These are phyloP conservation scores for Cirrhinus mrigala DNA, from an alignment of 2,797 vertebrate genomes.

Conservation along the genomic window DNA sequence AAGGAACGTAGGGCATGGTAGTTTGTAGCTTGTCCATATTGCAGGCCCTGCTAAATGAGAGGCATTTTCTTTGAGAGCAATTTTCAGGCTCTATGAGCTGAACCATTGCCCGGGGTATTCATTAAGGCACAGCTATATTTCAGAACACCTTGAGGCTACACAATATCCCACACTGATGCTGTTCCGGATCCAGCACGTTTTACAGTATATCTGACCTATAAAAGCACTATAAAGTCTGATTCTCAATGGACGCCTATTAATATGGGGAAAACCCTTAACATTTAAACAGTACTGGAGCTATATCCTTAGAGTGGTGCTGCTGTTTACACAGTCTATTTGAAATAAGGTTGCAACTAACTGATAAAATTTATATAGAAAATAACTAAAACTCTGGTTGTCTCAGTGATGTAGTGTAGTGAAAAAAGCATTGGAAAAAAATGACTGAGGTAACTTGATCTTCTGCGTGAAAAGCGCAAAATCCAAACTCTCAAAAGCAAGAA, in stretches of 20 bases:
- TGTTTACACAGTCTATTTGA: background rate
- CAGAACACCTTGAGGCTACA: constrained; percentile 44
- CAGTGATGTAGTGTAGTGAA: background rate
- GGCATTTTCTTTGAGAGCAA: constrained; percentile 52
- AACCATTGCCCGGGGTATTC: constrained; percentile 56
- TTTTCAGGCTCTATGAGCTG: constrained; percentile 63
- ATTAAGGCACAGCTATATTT: constrained; percentile 67
- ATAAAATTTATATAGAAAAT: background rate
- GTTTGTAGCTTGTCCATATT: constrained; percentile 33
- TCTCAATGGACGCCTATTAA: constrained; percentile 39
- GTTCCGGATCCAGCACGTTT: constrained; percentile 12
- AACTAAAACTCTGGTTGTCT: background rate
- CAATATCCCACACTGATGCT: background rate
- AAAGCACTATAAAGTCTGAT: constrained; percentile 12
- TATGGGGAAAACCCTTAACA: background rate
- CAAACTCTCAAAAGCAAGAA: background rate
- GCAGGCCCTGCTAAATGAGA: constrained; percentile 45
- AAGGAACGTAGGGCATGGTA: constrained; percentile 25
- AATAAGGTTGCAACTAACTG: no score
- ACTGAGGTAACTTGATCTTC: background rate
- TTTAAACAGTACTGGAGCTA: background rate
- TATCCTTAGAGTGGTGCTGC: background rate
- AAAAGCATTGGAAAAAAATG: background rate
- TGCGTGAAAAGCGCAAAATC: background rate
- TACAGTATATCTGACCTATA: background rate